Evolutionary conservation across 1,140 invertebrate genomes (phyloP), one percentile per base, ranked within the genome.

Genomic region (Chymomyza costata): DNA sequence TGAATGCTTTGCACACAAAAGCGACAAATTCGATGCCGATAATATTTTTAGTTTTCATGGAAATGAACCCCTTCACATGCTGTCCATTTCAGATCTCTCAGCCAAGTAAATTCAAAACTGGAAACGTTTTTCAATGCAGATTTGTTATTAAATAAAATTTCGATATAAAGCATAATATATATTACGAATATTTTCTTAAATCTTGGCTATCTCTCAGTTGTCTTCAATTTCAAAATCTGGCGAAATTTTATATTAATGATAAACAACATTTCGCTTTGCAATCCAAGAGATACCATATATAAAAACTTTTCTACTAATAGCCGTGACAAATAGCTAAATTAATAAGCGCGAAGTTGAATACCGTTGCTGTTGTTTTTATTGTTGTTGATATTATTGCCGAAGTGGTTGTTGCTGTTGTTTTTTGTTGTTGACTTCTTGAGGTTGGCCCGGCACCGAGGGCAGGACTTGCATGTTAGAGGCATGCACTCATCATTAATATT

Each of bases 261-360:
- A 50, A 30, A 25, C 38, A n/a, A n/a, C n/a, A n/a, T n/a, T n/a
- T n/a, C n/a, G n/a, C n/a, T n/a, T n/a, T 16, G 18, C n/a, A 14
- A 5, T 15, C 7, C 14, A 16, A 30, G 11, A 30, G n/a, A 35
- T 15, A 17, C 14, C n/a, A 49, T 64, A 43, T 30, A n/a, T 11
- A 44, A 14, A 47, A 65, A 28, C 48, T 54, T 47, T 68, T 50
- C 25, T 43, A 40, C 58, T 66, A 78, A 78, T 71, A 53, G 63
- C 66, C 63, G 60, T 76, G 71, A 70, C 71, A 76, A 78, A 76
- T 76, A 46, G 61, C 71, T 65, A 59, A 78, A 70, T 78, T 78
- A 66, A 78, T 62, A 56, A 62, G 44, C 32, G 38, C 19, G 57
- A 45, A 28, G 32, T 43, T 7, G 3, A 21, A n/a, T 15, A 13